A percentile compares a stretch with the other conserved stretches of the same genome.
Evolutionary conservation across 2,797 vertebrate genomes (phyloP).

Genomic region (Diceros bicornis): DNA sequence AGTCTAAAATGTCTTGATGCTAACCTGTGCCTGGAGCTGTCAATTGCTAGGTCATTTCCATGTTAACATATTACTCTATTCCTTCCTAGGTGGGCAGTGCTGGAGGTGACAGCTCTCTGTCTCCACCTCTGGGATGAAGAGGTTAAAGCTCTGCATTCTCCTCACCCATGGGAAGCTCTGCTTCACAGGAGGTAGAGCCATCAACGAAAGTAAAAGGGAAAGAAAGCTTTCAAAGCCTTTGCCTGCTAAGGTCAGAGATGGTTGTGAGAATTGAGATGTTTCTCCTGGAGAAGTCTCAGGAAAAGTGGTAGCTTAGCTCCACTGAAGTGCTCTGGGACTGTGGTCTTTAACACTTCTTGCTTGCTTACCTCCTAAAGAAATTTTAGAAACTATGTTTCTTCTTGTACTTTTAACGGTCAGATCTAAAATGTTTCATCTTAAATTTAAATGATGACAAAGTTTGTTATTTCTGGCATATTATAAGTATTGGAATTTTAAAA

Average conservation of each 20-base stretch:
- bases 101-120: not conserved
- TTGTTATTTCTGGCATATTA: conserved; percentile 72
- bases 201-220: not conserved
- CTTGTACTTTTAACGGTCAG: conserved; percentile 67
- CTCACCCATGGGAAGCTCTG: not conserved
- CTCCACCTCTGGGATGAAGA: not conserved
- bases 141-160: not conserved
- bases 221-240: not conserved
- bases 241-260: not conserved
- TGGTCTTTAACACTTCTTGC: conserved; percentile 40
- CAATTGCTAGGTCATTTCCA: not conserved
- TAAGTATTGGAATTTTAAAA: conserved; percentile 79
- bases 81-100: not conserved
- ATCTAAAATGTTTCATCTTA: conserved; percentile 59
- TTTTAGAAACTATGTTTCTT: conserved; percentile 38
- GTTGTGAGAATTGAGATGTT: not conserved
- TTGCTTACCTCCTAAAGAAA: conserved; percentile 46
- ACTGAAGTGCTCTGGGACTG: not conserved
- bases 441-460: conserved; percentile 69
- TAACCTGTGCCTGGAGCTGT: not conserved
- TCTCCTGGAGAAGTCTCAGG: not conserved
- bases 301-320: not conserved
- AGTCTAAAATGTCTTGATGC: conserved; percentile 5
- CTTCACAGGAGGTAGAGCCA: not conserved
- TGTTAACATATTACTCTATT: not conserved